Percentiles rank a stretch among this genome's conserved stretches.
phyloP scores from a whole-genome alignment of 2,113 vertebrate species.

The Tichodroma muraria region DNA sequence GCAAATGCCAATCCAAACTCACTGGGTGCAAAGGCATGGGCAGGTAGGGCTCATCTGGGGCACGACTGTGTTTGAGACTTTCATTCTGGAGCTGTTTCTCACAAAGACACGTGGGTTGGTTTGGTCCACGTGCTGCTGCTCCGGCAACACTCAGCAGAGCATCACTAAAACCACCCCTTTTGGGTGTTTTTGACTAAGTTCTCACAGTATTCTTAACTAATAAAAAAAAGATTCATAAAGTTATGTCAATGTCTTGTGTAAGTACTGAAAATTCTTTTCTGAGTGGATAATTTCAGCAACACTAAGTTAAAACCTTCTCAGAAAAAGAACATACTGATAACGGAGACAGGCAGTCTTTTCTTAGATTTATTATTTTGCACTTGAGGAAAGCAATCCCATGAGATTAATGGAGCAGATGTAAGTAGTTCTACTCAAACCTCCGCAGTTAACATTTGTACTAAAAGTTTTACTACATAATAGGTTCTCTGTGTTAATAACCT shows the following conservation, averaged over 20 bases:
- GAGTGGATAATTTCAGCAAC: neutral
- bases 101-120: accelerated
- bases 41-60: neutral
- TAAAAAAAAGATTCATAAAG: neutral
- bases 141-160: neutral
- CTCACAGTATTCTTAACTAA: neutral
- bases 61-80: neutral
- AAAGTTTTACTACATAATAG: neutral
- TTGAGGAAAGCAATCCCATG: neutral
- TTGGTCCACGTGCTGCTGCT: neutral
- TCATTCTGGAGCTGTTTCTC: neutral
- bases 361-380: neutral
- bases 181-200: neutral
- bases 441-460: neutral
- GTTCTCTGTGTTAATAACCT: neutral
- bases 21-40: neutral
- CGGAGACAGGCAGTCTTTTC: neutral
- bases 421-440: neutral
- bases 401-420: neutral
- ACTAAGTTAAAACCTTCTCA: neutral
- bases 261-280: neutral
- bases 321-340: neutral
- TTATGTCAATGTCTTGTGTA: neutral
- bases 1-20: neutral
- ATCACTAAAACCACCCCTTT: neutral